Evolutionary conservation across 1,140 invertebrate genomes (phyloP).

Genomic region (Paralvinella palmiformis): DNA sequence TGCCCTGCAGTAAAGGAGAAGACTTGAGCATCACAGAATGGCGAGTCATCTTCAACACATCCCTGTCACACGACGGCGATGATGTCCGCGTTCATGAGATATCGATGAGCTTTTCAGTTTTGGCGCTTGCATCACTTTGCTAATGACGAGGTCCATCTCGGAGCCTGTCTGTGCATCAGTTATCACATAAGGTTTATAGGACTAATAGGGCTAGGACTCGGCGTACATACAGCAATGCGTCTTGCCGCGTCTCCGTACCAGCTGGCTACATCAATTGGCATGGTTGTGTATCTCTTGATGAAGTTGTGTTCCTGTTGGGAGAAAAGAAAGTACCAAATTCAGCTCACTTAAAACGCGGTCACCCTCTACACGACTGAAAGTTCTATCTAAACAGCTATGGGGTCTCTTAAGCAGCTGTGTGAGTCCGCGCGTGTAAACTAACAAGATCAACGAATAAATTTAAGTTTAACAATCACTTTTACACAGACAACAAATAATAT

Average conservation of each 20-base stretch:
- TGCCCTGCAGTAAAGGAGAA: too few species aligned
- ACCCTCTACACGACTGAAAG: neutral
- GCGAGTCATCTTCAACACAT: too few species aligned
- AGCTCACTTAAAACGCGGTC: neutral
- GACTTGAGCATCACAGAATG: too few species aligned
- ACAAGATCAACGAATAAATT: neutral
- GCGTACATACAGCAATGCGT: too few species aligned
- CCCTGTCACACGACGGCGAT: too few species aligned
- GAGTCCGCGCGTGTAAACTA: neutral
- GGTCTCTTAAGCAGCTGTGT: neutral
- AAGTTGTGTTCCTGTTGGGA: conserved; percentile 40
- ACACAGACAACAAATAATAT: neutral
- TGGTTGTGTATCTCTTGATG: conserved; percentile 37
- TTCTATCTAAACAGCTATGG: neutral
- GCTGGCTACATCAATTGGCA: conserved; percentile 39
- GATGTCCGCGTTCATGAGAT: too few species aligned
- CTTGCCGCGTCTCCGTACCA: conserved; percentile 43
- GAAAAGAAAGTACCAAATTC: neutral
- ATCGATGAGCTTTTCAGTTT: too few species aligned
- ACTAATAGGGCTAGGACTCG: too few species aligned
- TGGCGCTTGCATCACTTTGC: too few species aligned
- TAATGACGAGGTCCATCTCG: too few species aligned
- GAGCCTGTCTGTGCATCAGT: too few species aligned
- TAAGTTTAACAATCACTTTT: neutral
- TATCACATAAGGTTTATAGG: too few species aligned